Evolutionary conservation across 1,140 invertebrate species (phyloP), one percentile per base, ranked within the genome.

Genomic region (Carcinoscorpius rotundicauda): DNA sequence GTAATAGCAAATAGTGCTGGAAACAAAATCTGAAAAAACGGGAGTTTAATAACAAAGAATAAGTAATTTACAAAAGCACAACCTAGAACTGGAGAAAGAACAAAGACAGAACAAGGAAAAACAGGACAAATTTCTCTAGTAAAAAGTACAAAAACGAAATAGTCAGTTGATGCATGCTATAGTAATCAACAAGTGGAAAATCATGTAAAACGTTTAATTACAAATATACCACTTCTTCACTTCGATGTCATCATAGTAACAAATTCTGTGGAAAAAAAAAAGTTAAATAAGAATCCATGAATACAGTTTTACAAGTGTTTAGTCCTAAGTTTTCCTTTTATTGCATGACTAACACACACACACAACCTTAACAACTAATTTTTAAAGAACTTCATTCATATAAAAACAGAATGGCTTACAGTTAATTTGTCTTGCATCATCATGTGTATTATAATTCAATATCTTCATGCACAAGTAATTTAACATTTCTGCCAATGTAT

Each of bases 191-290:
- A 29, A 29, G 29, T 29, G 29, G 29, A 29, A 29, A 29, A 29
- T 0, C 29, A 29, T 29, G 4, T 29, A 57, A 57, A 11, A 8
- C 48, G 48, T 57, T 11, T 57, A 57, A 57, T 11, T 29, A 57
- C 56, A 57, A 55, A 57, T 57, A 57, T 57, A 2, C 29, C 29
- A 29, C 29, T 61, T n/a, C 63, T 62, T 85, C 90, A 95, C 89
- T 95, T 95, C 85, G 91, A 94, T 85, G 91, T 95, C 91, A 95
- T 95, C 91, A 95, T 95, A 83, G 91, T 95, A 82, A 95, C 91
- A 83, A 95, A 95, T 86, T 95, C 91, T 93, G 86, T 48, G 66
- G 61, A 90, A 86, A 75, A 80, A 81, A 81, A 75, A 76, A 8
- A n/a, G n/a, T 8, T 8, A 55, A n/a, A 55, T 8, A 55, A 6